These are phyloP conservation scores for Epistrophe eligans DNA, from an alignment of 2,888 invertebrate species.

Conservation along the genomic window DNA sequence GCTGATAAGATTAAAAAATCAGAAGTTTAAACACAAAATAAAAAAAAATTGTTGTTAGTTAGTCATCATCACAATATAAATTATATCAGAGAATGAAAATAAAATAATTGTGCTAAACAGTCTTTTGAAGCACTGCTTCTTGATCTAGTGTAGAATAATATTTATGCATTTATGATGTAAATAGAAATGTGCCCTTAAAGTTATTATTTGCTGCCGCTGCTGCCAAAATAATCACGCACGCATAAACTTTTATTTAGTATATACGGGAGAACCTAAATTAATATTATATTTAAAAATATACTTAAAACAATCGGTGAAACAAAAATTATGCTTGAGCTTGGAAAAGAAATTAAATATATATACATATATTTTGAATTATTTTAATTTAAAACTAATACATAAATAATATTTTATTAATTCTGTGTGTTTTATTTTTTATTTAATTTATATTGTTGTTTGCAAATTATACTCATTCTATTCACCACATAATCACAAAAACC, in stretches of 20 bases:
- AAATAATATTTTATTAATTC: constrained; percentile 19
- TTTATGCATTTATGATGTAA: constrained; percentile 4
- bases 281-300: constrained; percentile 74
- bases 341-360: constrained; percentile 5
- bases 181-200: constrained; percentile 63
- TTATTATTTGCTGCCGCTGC: constrained; percentile 60
- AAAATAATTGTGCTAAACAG: constrained; percentile 24
- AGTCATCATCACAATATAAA: constrained; percentile 54
- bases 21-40: constrained; percentile 11
- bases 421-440: constrained; percentile 56
- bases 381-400: constrained; percentile 22
- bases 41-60: constrained; percentile 18
- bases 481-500: constrained; percentile 57
- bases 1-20: constrained; percentile 71
- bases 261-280: constrained; percentile 77
- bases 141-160: neutral
- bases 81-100: constrained; percentile 43
- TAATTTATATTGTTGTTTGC: constrained; percentile 68
- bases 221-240: constrained; percentile 78
- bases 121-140: constrained; percentile 8
- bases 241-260: constrained; percentile 47
- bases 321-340: constrained; percentile 73
- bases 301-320: constrained; percentile 33
- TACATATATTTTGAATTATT: neutral
- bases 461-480: constrained; percentile 66